phyloP scores from a whole-genome alignment of 1,140 invertebrate species.

The Lerema accius region DNA sequence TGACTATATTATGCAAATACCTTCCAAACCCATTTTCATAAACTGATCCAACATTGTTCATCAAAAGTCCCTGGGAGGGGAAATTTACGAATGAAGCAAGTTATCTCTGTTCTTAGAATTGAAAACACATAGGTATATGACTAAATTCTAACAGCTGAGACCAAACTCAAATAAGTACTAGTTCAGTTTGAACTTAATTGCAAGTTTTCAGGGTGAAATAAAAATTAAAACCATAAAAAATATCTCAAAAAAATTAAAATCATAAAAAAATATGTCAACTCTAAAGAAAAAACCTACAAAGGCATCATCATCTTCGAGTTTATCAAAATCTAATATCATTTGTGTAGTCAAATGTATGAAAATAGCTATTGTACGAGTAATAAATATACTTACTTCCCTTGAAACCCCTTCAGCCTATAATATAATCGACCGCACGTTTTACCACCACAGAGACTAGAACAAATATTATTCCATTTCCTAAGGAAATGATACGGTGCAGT shows the following conservation, averaged over 20 bases:
- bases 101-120: background rate
- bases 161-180: background rate
- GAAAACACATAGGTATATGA: background rate
- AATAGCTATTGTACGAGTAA: no score
- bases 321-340: no score
- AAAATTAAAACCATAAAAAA: no score
- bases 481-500: conserved; percentile 11
- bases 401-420: background rate
- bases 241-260: no score
- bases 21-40: conserved; percentile 45
- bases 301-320: no score
- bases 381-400: background rate
- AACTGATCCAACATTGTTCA: conserved; percentile 42
- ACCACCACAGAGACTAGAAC: conserved; percentile 2
- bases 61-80: conserved; percentile 30
- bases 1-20: conserved; percentile 61
- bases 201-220: no score
- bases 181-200: no score
- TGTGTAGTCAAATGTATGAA: no score
- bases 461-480: conserved; percentile 21
- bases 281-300: no score
- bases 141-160: no score
- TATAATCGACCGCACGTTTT: background rate
- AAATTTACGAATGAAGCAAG: background rate
- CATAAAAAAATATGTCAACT: no score